Evolutionary conservation across 2,888 invertebrate species (phyloP).

Genomic region (Exocentrus adspersus): DNA sequence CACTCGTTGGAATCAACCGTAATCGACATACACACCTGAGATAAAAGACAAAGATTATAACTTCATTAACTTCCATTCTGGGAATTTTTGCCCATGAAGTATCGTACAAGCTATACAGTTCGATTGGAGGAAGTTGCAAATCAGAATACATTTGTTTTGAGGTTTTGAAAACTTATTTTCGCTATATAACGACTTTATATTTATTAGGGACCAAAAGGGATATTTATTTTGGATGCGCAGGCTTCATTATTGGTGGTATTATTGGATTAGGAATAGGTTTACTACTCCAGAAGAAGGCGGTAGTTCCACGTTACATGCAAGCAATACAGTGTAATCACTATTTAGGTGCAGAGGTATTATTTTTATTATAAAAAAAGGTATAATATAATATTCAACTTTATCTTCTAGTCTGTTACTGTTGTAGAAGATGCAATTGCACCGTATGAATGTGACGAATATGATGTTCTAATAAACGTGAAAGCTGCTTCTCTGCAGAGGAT

Average conservation of each 20-base stretch:
- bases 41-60: too few relatives aligned
- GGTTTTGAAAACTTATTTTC: too few relatives aligned
- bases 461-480: conserved; percentile 71
- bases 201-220: conserved; percentile 63
- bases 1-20: too few relatives aligned
- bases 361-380: background rate
- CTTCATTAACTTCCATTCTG: too few relatives aligned
- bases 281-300: conserved; percentile 54
- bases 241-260: conserved; percentile 62
- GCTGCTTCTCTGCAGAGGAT: conserved; percentile 70
- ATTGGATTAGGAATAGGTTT: conserved; percentile 62
- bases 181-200: too few relatives aligned
- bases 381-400: conserved; percentile 23
- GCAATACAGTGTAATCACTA: conserved; percentile 64
- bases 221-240: conserved; percentile 61
- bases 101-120: too few relatives aligned
- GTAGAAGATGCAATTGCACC: conserved; percentile 68
- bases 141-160: too few relatives aligned
- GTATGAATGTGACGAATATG: conserved; percentile 65
- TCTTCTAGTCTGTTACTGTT: conserved; percentile 65
- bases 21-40: too few relatives aligned
- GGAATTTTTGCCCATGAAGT: too few relatives aligned
- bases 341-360: conserved; percentile 63
- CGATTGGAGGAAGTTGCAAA: too few relatives aligned
- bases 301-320: conserved; percentile 63